phyloP scores from a whole-genome alignment of 2,113 vertebrate species.

The Seriola dumerili region DNA sequence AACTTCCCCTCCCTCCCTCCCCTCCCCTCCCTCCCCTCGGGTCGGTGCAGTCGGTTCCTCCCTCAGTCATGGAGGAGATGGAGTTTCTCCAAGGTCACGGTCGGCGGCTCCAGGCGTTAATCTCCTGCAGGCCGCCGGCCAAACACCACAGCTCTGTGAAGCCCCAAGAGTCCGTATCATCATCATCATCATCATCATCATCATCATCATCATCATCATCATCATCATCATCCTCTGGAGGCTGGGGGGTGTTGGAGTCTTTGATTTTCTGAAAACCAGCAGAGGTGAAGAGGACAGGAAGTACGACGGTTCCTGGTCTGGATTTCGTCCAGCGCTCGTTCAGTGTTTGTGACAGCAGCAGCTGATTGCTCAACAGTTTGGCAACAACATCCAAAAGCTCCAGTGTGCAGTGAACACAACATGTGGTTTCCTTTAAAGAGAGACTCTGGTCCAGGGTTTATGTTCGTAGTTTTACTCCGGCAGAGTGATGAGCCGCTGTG shows the following conservation, averaged over 20 bases:
- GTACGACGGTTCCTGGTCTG: background rate
- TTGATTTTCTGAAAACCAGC: background rate
- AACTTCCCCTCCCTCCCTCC: too few species aligned
- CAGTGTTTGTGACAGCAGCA: background rate
- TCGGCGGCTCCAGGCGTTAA: background rate
- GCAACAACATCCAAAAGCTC: background rate
- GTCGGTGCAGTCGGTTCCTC: background rate
- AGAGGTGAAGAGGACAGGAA: constrained; percentile 18
- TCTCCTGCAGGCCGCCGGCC: background rate
- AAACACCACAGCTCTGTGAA: background rate
- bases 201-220: background rate
- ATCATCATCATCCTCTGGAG: background rate
- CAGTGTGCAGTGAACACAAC: background rate
- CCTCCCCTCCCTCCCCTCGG: too few species aligned
- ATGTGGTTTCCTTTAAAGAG: background rate
- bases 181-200: background rate
- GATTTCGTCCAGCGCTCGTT: background rate
- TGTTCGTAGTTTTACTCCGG: too few species aligned
- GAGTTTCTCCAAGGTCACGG: background rate
- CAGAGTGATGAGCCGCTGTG: too few species aligned
- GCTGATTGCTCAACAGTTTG: background rate
- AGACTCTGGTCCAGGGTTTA: too few species aligned
- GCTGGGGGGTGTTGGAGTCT: background rate
- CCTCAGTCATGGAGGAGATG: background rate
- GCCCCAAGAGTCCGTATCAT: background rate